Base-by-base conservation (phyloP, 2,113 vertebrate genomes). In the Stigmatopora argus region DNA sequence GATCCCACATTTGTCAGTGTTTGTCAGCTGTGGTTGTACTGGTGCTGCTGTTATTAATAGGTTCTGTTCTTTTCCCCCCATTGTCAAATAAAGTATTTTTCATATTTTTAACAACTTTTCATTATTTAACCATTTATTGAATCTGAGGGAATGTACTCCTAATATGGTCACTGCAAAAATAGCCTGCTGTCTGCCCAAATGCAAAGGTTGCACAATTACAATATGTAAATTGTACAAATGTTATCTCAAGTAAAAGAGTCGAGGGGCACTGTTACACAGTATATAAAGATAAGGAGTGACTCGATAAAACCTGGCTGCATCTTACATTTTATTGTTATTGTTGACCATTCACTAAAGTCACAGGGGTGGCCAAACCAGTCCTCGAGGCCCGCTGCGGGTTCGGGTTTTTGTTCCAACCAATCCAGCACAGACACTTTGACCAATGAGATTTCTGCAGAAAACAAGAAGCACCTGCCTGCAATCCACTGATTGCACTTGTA, bases 31-130 rank as follows among this genome's bases (percentile, higher is more conserved):
- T 86, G 74, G 61, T 78, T 74, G 19, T 23, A 64, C 70, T 74
- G 64, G 73, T 79, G 80, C 76, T 80, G 71, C 72, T 82, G 63
- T 79, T 63, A 60, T 73, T 75, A 45, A 72, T 67, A 70, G 60
- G 66, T 78, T 74, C 66, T 52, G 55, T 66, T 75, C 65, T 77
- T 63, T 83, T 60, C 67, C 73, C 86, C 81, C 84, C 79, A 66
- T 83, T 86, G 85, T 85, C 48, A 75, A 92, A 91, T 92, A 92
- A 92, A 92, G 64, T 85, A 75, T 86, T 78, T 86, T 77, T 77
- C 72, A 74, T 72, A 73, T 69, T 66, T 78, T 72, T 74, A 71
- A 60, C 21, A 34, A 0, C 10, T 70, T 13, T 47, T 45, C 23
- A 49, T 19, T 21, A n/a, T 47, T 2, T 41, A 31, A 23, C 1